phyloP scores from a whole-genome alignment of 2,113 vertebrate genomes.

The Melanocharis versteri region DNA sequence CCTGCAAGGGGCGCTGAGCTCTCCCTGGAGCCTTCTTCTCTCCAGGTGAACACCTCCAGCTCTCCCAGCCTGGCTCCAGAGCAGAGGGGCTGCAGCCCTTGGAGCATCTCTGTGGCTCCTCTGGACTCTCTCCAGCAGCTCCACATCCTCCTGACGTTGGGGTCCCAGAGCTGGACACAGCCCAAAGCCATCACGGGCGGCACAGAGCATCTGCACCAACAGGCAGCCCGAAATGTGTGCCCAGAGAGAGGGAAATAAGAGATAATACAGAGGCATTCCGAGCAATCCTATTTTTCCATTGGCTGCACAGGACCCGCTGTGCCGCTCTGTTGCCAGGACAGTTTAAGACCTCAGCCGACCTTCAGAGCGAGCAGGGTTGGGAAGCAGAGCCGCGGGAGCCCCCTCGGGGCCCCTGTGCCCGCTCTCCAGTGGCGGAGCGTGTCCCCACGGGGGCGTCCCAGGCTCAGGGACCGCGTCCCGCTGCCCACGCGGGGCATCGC shows the following conservation, averaged over 20 bases:
- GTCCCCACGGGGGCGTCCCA: background rate
- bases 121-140: background rate
- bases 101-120: background rate
- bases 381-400: background rate
- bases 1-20: background rate
- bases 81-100: background rate
- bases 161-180: background rate
- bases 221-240: rapidly evolving
- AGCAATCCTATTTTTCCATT: background rate
- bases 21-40: background rate
- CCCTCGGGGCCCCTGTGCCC: background rate
- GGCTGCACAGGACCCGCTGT: background rate
- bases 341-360: background rate
- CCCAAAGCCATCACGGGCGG: background rate
- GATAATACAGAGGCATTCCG: rapidly evolving
- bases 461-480: background rate
- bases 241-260: background rate
- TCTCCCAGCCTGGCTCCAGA: background rate
- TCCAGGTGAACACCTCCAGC: rapidly evolving
- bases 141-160: background rate
- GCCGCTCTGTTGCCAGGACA: background rate
- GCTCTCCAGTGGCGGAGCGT: background rate
- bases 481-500: background rate
- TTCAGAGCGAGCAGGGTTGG: background rate
- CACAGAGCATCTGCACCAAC: background rate